These are phyloP conservation scores for Echinarachnius parma DNA, from an alignment of 53 echinoderm and acorn worm species.

Conservation along the genomic window DNA sequence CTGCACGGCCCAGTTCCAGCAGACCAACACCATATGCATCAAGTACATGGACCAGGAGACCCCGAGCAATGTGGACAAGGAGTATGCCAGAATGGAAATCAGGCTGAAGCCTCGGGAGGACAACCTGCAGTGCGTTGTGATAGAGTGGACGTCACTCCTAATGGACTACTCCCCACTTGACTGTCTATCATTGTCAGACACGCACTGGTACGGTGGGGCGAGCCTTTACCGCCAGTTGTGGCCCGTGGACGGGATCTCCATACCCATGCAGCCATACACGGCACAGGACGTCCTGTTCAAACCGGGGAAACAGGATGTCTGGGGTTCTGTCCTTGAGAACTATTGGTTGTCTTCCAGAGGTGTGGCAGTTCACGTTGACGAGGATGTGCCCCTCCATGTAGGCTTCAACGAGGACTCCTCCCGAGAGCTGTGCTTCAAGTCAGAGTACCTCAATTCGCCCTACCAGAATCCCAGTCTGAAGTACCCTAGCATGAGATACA, in stretches of 20 bases:
- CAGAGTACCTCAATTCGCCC: constrained; percentile 64
- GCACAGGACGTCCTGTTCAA: constrained; percentile 38
- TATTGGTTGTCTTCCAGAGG: constrained; percentile 87
- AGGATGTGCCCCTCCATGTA: constrained; percentile 76
- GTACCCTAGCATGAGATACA: constrained; percentile 65
- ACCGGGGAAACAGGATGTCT: constrained; percentile 32
- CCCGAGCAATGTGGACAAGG: constrained; percentile 39
- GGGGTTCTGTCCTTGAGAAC: constrained; percentile 77
- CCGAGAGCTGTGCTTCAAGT: constrained; percentile 69
- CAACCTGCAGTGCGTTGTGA: constrained; percentile 48
- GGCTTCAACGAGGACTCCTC: constrained; percentile 62
- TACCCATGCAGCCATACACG: constrained; percentile 88
- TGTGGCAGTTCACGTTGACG: constrained; percentile 67
- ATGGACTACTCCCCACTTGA: constrained; percentile 62
- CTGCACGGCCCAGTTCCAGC: constrained; percentile 28
- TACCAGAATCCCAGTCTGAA: constrained; percentile 60
- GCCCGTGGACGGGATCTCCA: constrained; percentile 70
- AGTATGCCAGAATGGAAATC: constrained; percentile 53
- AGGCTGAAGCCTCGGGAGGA: constrained; percentile 30
- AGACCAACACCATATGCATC: constrained; percentile 52
- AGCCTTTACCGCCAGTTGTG: constrained; percentile 56
- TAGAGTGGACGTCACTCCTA: constrained; percentile 63
- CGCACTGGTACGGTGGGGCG: constrained; percentile 87
- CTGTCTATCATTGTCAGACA: constrained; percentile 57
- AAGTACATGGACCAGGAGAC: constrained; percentile 61